Conservation (phyloP, 2,888 invertebrate genomes). For the Conistra vaccinii region DNA sequence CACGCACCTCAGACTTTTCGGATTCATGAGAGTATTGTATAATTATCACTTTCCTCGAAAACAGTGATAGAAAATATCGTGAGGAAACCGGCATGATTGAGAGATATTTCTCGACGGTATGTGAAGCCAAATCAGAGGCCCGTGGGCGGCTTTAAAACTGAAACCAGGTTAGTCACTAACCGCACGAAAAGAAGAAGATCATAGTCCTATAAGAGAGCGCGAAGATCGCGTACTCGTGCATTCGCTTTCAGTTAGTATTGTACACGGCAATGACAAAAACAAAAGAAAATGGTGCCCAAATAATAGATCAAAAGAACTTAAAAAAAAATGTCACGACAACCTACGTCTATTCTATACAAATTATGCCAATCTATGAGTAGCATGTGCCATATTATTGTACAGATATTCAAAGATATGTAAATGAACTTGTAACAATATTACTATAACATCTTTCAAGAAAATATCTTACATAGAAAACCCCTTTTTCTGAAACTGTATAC, state of each 20-base stretch:
- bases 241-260: not conserved
- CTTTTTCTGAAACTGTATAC: not conserved
- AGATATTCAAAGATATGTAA: constrained; percentile 41
- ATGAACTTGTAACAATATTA: constrained; percentile 19
- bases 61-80: too few species aligned
- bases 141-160: too few species aligned
- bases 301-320: not conserved
- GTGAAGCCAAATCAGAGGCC: too few species aligned
- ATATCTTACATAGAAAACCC: constrained; percentile 1
- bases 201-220: not conserved
- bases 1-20: too few species aligned
- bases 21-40: too few species aligned
- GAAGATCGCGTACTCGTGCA: not conserved
- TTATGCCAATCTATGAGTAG: constrained; percentile 4
- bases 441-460: constrained; percentile 11
- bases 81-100: too few species aligned
- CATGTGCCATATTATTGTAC: constrained; percentile 52
- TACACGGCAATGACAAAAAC: not conserved
- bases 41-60: too few species aligned
- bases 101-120: too few species aligned
- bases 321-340: not conserved
- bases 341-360: constrained; percentile 13
- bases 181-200: too few species aligned
- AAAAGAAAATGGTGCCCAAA: not conserved
- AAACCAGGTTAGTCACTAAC: too few species aligned